Conservation (phyloP, 2,797 vertebrate genomes). For the Yasuhikotakia modesta region DNA sequence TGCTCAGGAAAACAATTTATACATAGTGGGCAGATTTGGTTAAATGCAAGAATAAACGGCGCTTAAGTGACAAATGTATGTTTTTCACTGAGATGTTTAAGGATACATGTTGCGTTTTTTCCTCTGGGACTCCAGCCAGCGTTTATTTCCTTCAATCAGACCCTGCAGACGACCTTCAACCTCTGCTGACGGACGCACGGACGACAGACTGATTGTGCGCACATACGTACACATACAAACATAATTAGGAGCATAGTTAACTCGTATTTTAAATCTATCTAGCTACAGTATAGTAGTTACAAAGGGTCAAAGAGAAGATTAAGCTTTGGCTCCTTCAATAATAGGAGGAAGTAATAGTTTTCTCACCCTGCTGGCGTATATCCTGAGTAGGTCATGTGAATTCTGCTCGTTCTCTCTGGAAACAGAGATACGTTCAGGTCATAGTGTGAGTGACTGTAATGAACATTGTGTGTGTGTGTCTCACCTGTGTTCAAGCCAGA, state of each 20-base stretch:
- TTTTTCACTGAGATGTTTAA: conserved; percentile 59
- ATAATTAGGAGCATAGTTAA: not conserved
- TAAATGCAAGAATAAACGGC: too few relatives aligned
- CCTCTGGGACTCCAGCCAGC: conserved; percentile 85
- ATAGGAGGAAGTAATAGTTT: not conserved
- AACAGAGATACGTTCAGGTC: conserved; percentile 36
- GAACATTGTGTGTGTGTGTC: conserved; percentile 34
- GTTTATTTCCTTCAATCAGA: conserved; percentile 85
- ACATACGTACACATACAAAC: conserved; percentile 34
- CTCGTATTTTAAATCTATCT: too few relatives aligned
- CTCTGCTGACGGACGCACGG: conserved; percentile 60
- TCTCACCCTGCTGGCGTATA: conserved; percentile 69
- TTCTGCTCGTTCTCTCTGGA: conserved; percentile 61
- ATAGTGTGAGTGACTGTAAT: conserved; percentile 18
- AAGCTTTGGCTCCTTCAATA: not conserved
- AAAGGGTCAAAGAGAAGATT: not conserved
- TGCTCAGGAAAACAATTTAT: conserved; percentile 82
- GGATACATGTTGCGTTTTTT: conserved; percentile 89
- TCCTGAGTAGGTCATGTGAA: conserved; percentile 59
- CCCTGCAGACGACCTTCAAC: conserved; percentile 75
- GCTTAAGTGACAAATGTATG: not conserved
- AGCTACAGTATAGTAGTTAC: too few relatives aligned
- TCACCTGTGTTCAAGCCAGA: conserved; percentile 17
- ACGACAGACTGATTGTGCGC: conserved; percentile 42
- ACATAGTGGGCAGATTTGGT: too few relatives aligned